A percentile compares a stretch with the other conserved stretches of the same genome.
phyloP scores from a whole-genome alignment of 2,797 vertebrate genomes.

The Enteromius anoplus region DNA sequence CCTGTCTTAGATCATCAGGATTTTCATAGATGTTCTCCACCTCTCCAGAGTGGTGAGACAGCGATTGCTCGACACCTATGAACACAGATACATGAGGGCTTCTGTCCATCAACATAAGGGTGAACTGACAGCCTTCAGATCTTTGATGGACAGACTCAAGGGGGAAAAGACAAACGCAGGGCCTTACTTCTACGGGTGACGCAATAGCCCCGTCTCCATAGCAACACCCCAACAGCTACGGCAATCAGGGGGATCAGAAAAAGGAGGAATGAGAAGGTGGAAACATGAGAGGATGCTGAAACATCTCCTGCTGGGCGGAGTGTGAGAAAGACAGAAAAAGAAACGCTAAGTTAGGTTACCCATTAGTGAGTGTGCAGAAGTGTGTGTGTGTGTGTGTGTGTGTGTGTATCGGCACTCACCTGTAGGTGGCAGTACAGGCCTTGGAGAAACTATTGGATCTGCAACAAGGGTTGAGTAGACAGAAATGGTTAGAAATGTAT shows the following conservation, averaged over 20 bases:
- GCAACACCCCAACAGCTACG: conserved; percentile 75
- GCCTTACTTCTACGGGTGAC: conserved; percentile 74
- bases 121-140: conserved; percentile 63
- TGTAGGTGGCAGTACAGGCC: conserved; percentile 48
- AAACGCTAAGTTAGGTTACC: not conserved
- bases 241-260: conserved; percentile 78
- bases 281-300: conserved; percentile 58
- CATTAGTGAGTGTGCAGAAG: not conserved
- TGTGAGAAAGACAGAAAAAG: conserved; percentile 50
- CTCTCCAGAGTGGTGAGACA: conserved; percentile 73
- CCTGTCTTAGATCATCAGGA: conserved; percentile 79
- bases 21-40: conserved; percentile 82
- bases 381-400: not conserved
- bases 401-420: conserved; percentile 16
- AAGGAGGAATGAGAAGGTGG: conserved; percentile 75
- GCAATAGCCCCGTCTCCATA: conserved; percentile 79
- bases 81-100: conserved; percentile 38
- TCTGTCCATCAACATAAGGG: conserved; percentile 47
- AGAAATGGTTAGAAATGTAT: not conserved
- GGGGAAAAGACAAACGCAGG: conserved; percentile 59
- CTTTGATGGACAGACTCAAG: conserved; percentile 66
- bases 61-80: conserved; percentile 75
- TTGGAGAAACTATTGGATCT: conserved; percentile 19
- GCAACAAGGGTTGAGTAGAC: not conserved
- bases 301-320: conserved; percentile 54